Percentiles rank a stretch among this genome's conserved stretches.
Evolutionary conservation across 2,797 vertebrate species (phyloP).

Genomic region (Toxotes lorentzi): DNA sequence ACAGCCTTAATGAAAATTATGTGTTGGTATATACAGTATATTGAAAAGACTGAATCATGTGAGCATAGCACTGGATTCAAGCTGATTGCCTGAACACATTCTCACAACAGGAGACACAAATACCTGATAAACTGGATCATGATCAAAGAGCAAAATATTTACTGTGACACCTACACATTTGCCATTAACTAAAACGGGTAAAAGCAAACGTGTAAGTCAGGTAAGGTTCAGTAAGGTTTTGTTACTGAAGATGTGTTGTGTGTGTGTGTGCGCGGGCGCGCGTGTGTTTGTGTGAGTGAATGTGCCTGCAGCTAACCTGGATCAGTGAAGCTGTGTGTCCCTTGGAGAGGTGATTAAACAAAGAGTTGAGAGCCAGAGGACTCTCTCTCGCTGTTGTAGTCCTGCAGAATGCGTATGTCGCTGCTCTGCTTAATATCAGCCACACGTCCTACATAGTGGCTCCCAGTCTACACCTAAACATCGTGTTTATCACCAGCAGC

Average conservation of each 20-base stretch:
- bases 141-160: background rate
- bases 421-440: constrained; percentile 52
- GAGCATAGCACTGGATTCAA: background rate
- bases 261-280: constrained; percentile 16
- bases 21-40: background rate
- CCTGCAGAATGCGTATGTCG: constrained; percentile 46
- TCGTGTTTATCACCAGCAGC: constrained; percentile 38
- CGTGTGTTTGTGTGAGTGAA: constrained; percentile 19
- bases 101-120: background rate
- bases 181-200: background rate
- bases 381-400: constrained; percentile 51
- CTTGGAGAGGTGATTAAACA: constrained; percentile 75
- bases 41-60: no score
- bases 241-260: constrained; percentile 8
- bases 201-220: background rate
- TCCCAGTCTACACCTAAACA: constrained; percentile 18
- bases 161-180: background rate
- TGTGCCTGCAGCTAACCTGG: constrained; percentile 62
- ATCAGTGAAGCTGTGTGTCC: constrained; percentile 58
- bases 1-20: background rate
- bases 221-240: background rate
- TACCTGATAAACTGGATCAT: background rate
- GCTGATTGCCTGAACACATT: background rate
- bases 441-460: constrained; percentile 28
- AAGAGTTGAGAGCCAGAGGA: constrained; percentile 57